A percentile compares a stretch with the other conserved stretches of the same genome.
Evolutionary conservation across 2,113 vertebrate genomes (phyloP).

Genomic region (Siniperca chuatsi): DNA sequence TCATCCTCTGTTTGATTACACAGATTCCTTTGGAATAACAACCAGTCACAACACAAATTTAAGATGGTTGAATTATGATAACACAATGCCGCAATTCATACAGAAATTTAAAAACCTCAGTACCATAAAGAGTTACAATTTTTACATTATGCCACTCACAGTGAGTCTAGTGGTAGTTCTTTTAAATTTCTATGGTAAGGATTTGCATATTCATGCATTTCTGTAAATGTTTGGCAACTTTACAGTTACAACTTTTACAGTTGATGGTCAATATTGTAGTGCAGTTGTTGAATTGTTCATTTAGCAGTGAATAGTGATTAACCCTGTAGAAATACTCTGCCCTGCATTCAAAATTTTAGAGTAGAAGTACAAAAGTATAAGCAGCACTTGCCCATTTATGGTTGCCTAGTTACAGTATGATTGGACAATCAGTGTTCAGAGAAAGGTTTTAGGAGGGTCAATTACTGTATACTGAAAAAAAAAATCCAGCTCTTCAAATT

Average conservation of each 20-base stretch:
- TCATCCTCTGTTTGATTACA: constrained; percentile 40
- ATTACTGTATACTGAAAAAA: background rate
- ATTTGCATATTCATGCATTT: background rate
- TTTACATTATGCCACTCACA: background rate
- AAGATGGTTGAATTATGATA: background rate
- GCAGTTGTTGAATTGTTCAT: background rate
- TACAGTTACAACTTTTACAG: background rate
- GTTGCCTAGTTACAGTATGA: constrained; percentile 3
- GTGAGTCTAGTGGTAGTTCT: background rate
- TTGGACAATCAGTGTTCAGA: background rate
- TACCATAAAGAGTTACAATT: background rate
- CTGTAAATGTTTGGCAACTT: background rate
- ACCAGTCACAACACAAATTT: background rate
- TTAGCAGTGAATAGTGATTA: background rate
- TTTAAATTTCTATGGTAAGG: background rate
- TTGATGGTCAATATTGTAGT: background rate
- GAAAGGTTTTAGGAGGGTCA: background rate
- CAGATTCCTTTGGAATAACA: constrained; percentile 29
- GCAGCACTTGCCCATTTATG: background rate
- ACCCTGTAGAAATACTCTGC: no score
- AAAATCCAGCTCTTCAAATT: background rate
- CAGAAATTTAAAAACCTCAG: background rate
- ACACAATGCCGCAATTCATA: background rate
- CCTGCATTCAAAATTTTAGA: no score
- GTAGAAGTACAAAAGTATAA: no score